Evolutionary conservation across 1,140 invertebrate genomes (phyloP), one percentile per base, ranked within the genome.

Genomic region (Calosoma granatense): DNA sequence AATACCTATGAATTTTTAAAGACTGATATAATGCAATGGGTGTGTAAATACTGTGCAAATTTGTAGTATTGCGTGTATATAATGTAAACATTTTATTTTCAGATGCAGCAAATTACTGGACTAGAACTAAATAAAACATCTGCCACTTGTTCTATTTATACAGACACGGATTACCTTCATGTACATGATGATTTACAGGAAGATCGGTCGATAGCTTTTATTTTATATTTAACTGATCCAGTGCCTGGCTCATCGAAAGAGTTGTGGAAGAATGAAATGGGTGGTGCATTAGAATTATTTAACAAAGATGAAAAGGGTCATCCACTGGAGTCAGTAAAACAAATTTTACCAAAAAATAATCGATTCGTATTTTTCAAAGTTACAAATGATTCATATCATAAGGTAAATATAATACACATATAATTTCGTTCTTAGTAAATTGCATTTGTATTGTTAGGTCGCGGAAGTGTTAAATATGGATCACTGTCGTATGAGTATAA

Each of bases 301-400:
- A 69, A 75, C 52, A 76, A 72, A 30, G 80, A 84, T 62, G 72
- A 70, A n/a, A 60, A 71, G 39, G 78, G 78, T 12, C 70, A 75
- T 23, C 84, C 86, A 1, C 66, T 64, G 39, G 66, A 75, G 0
- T 72, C 81, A 14, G 72, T 75, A 1, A 72, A 70, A 20, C 76
- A 77, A 47, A 70, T 87, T 23, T 59, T 74, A 23, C 86, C 86
- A 0, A 72, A 76, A 57, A 86, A 84, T 63, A 88, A 88, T 71
- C 84, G 81, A 56, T 75, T 88, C 20, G 76, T 84, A 17, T 85
- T 88, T 63, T 88, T 88, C 59, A 80, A 82, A 67, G 86, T 88
- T 9, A 63, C 70, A 0, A 64, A 74, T 47, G 65, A 73, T 22
- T 79, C 79, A 20, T 81, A 78, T 59, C 80, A 81, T 64, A 76